Conservation (phyloP, 2,797 vertebrate genomes). For the Mormyrops attenuatus region DNA sequence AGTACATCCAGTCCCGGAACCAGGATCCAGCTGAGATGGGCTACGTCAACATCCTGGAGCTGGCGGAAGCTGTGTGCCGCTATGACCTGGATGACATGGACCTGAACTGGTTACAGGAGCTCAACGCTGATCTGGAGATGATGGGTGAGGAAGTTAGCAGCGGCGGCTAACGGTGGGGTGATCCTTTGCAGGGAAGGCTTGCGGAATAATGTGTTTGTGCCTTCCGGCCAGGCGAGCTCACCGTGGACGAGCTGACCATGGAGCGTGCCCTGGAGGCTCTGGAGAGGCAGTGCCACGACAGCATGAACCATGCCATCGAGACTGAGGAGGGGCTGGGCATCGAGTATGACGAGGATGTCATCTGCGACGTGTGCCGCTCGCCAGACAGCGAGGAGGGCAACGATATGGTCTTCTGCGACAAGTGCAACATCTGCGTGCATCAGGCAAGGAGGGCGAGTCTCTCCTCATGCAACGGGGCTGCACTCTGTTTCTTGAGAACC, state of each 20-base stretch:
- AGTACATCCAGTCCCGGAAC: conserved; percentile 79
- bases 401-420: conserved; percentile 99
- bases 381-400: conserved; percentile 97
- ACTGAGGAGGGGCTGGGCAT: conserved; percentile 95
- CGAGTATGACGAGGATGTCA: conserved; percentile 95
- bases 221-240: conserved; percentile 66
- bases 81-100: conserved; percentile 96
- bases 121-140: conserved; percentile 76
- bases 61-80: conserved; percentile 87
- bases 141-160: conserved; percentile 71
- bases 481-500: not conserved
- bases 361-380: conserved; percentile 95
- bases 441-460: conserved; percentile 68
- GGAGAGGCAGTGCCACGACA: conserved; percentile 88
- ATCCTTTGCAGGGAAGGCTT: not conserved
- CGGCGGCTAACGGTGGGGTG: not conserved
- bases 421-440: conserved; percentile 98
- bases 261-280: conserved; percentile 86
- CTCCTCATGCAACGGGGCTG: not conserved
- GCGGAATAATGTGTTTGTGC: not conserved
- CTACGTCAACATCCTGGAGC: conserved; percentile 80
- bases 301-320: conserved; percentile 95
- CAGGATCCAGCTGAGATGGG: conserved; percentile 77
- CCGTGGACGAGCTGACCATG: conserved; percentile 86
- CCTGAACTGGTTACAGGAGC: conserved; percentile 82